Conservation (phyloP, 2,888 invertebrate species). For the Marasmarcha lunaedactyla region DNA sequence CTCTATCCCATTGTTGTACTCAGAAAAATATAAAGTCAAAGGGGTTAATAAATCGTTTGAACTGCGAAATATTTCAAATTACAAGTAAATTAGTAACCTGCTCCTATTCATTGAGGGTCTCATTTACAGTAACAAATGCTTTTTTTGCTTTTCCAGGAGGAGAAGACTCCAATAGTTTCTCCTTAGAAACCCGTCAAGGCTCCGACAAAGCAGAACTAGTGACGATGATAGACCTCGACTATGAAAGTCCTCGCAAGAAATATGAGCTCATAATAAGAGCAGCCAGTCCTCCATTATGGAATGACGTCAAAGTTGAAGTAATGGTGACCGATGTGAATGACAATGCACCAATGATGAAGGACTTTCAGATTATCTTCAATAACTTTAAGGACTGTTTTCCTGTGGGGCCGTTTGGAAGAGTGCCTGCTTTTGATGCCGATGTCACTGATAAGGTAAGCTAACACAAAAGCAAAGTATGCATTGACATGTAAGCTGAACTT, state of each 20-base stretch:
- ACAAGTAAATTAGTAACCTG: too few relatives aligned
- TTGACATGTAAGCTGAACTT: too few relatives aligned
- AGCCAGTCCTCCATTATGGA: constrained; percentile 89
- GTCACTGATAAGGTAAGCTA: constrained; percentile 80
- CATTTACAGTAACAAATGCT: too few relatives aligned
- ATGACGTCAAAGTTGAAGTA: constrained; percentile 89
- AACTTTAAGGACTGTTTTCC: constrained; percentile 96
- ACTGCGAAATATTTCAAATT: too few relatives aligned
- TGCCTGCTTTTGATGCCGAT: constrained; percentile 96
- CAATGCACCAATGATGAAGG: constrained; percentile 90
- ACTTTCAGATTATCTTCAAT: constrained; percentile 95
- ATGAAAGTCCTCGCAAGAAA: constrained; percentile 92
- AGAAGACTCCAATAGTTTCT: constrained; percentile 89
- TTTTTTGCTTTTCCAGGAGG: constrained; percentile 75
- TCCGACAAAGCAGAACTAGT: constrained; percentile 88
- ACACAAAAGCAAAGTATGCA: too few relatives aligned
- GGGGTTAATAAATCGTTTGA: too few relatives aligned
- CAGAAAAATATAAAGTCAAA: too few relatives aligned
- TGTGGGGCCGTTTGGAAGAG: constrained; percentile 88
- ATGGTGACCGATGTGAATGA: constrained; percentile 95
- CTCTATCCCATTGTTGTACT: too few relatives aligned
- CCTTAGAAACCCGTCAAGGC: constrained; percentile 83
- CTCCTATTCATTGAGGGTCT: too few relatives aligned
- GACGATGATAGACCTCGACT: constrained; percentile 93
- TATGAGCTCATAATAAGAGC: constrained; percentile 92